Percentiles rank a stretch among this genome's conserved stretches.
Conservation (phyloP, 2,797 vertebrate genomes). For the Hippocampus kuda region DNA sequence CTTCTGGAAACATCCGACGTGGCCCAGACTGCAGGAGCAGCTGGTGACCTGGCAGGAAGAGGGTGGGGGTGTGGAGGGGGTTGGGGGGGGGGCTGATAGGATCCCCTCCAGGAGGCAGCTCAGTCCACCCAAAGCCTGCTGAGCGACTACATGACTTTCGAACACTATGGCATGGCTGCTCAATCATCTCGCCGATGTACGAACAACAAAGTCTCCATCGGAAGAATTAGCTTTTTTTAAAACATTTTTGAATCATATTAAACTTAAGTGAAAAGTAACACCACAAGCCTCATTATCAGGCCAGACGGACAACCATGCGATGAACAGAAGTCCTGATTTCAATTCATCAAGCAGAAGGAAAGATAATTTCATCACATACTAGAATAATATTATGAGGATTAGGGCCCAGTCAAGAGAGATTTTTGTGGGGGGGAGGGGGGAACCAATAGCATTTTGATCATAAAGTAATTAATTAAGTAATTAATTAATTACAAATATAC, state of each 20-base stretch:
- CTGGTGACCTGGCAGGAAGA: slow-evolving; percentile 47
- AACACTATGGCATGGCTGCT: not conserved
- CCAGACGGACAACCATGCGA: too few relatives aligned
- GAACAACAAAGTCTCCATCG: not conserved
- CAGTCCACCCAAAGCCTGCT: slow-evolving; percentile 21
- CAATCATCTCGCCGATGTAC: not conserved
- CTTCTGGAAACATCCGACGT: slow-evolving; percentile 60
- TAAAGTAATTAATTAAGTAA: too few relatives aligned
- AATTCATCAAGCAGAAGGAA: not conserved
- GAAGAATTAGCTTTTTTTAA: not conserved
- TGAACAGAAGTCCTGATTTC: not conserved
- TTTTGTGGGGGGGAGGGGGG: too few relatives aligned
- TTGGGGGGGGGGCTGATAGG: slow-evolving; percentile 20
- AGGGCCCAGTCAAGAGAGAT: too few relatives aligned
- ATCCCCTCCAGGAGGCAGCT: slow-evolving; percentile 22
- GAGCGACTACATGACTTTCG: slow-evolving; percentile 5
- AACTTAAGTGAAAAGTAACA: too few relatives aligned
- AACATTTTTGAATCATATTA: too few relatives aligned
- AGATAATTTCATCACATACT: not conserved
- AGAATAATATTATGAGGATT: not conserved
- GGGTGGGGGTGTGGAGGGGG: slow-evolving; percentile 17
- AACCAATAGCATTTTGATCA: too few relatives aligned
- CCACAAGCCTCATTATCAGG: too few relatives aligned
- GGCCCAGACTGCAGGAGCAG: slow-evolving; percentile 59
- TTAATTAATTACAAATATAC: too few relatives aligned